phyloP scores from a whole-genome alignment of 2,888 invertebrate genomes.

The Anthoptus insignis region DNA sequence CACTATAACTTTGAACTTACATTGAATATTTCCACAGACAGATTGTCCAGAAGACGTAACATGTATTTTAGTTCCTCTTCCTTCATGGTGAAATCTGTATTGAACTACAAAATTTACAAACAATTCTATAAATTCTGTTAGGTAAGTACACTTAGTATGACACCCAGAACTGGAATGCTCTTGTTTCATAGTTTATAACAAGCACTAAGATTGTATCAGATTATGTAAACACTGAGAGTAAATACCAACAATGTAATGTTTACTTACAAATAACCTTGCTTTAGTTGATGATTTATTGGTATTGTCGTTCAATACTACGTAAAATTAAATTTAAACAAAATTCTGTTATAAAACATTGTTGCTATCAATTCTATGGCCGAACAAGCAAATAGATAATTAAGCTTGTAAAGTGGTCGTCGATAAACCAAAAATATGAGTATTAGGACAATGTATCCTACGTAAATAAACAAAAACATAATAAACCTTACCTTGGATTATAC shows the following conservation, averaged over 20 bases:
- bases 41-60: conserved; percentile 71
- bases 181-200: background rate
- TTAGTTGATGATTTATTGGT: background rate
- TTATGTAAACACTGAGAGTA: background rate
- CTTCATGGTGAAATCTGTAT: conserved; percentile 62
- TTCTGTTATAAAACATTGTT: background rate
- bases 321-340: no score
- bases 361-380: background rate
- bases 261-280: background rate
- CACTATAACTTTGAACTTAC: conserved; percentile 62
- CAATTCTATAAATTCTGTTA: background rate
- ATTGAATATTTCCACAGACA: conserved; percentile 69
- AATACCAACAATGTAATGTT: background rate
- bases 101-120: background rate
- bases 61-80: conserved; percentile 80
- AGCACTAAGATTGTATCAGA: background rate
- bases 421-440: no score
- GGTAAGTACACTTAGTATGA: background rate
- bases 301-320: no score
- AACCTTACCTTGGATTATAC: background rate
- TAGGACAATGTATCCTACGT: background rate
- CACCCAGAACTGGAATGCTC: conserved; percentile 18
- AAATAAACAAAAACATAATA: background rate
- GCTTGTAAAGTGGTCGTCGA: no score
- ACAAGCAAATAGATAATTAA: background rate